phyloP scores from a whole-genome alignment of 2,888 invertebrate species.

The Caenorhabditis sinica region DNA sequence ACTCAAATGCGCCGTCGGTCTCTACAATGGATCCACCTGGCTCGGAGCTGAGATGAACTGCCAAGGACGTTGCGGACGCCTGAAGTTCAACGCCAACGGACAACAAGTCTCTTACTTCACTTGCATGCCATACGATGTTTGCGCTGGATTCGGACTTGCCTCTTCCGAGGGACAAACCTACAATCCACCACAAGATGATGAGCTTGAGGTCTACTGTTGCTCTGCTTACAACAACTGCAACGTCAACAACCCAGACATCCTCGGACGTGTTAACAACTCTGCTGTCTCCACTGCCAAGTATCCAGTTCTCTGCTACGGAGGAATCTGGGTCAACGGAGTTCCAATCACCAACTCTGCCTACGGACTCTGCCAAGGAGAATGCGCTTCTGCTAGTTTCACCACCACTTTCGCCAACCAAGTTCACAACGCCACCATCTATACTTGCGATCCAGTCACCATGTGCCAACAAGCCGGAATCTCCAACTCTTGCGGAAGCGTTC shows the following conservation, averaged over 20 bases:
- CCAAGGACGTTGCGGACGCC: constrained; percentile 70
- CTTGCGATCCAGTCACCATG: constrained; percentile 65
- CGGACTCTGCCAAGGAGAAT: constrained; percentile 71
- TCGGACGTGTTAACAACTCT: constrained; percentile 56
- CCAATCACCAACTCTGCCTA: constrained; percentile 65
- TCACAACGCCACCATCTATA: constrained; percentile 66
- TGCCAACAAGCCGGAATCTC: constrained; percentile 58
- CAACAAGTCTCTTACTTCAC: constrained; percentile 61
- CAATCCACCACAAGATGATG: constrained; percentile 73
- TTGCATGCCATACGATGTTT: constrained; percentile 71
- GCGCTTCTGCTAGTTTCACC: constrained; percentile 67
- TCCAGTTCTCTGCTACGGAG: constrained; percentile 72
- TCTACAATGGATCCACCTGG: constrained; percentile 62
- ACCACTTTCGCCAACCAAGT: constrained; percentile 50
- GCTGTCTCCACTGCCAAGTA: constrained; percentile 70
- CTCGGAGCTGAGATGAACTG: constrained; percentile 72
- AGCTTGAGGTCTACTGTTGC: constrained; percentile 68
- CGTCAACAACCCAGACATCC: constrained; percentile 64
- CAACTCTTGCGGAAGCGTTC: constrained; percentile 62
- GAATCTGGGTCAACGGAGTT: constrained; percentile 69
- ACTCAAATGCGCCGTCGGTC: constrained; percentile 68
- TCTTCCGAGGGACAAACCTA: constrained; percentile 66
- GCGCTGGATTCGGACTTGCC: constrained; percentile 70
- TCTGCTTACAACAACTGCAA: constrained; percentile 73
- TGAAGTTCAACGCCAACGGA: constrained; percentile 63